phyloP scores from a whole-genome alignment of 2,888 invertebrate species.

The Hetaerina titia region DNA sequence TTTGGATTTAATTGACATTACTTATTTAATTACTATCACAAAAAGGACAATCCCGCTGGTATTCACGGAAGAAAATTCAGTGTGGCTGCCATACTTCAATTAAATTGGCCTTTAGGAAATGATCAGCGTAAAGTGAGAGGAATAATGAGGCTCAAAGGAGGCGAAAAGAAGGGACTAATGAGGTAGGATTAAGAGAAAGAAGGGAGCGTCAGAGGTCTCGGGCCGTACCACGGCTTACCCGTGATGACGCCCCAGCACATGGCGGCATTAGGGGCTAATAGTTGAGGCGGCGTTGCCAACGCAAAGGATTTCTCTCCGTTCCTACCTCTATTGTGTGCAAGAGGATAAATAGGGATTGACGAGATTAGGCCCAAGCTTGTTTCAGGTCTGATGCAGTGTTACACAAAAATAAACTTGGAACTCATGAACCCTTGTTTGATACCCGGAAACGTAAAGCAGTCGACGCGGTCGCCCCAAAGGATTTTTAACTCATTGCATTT shows the following conservation, averaged over 20 bases:
- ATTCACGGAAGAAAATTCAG: too few relatives aligned
- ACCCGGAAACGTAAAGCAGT: not conserved
- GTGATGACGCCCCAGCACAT: not conserved
- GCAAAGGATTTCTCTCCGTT: not conserved
- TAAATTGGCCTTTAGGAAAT: too few relatives aligned
- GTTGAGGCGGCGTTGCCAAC: not conserved
- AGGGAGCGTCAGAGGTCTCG: not conserved
- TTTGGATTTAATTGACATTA: too few relatives aligned
- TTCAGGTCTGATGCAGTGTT: not conserved
- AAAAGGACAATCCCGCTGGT: too few relatives aligned
- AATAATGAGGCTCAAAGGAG: not conserved
- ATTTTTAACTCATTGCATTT: too few relatives aligned
- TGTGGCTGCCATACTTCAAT: too few relatives aligned
- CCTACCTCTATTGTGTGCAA: not conserved
- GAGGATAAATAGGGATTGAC: not conserved
- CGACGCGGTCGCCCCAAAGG: not conserved
- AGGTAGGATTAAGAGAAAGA: not conserved
- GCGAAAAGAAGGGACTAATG: not conserved
- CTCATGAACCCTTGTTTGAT: not conserved
- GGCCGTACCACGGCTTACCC: not conserved
- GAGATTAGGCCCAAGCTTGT: not conserved
- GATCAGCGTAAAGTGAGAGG: not conserved
- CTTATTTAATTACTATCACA: too few relatives aligned
- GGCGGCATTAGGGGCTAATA: not conserved
- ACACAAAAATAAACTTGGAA: not conserved